These are phyloP conservation scores for Trimorus sp. DNA, from an alignment of 2,888 invertebrate species.

Conservation along the genomic window DNA sequence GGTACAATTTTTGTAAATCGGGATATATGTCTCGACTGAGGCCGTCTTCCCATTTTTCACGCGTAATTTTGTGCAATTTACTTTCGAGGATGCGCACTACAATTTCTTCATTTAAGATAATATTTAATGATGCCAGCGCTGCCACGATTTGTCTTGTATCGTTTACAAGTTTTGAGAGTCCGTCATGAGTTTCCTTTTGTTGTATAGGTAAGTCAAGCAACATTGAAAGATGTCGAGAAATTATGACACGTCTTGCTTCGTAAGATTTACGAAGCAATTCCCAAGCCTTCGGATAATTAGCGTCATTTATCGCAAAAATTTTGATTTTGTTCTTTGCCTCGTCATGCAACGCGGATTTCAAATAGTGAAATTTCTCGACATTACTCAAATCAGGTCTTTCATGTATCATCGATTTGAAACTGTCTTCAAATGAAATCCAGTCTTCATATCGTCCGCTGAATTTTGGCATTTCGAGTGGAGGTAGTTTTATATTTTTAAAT, in stretches of 20 bases:
- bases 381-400: conserved; percentile 27
- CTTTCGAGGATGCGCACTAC: conserved; percentile 57
- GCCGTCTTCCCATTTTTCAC: conserved; percentile 57
- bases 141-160: conserved; percentile 62
- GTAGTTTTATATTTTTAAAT: conserved; percentile 35
- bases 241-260: conserved; percentile 50
- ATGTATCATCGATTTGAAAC: conserved; percentile 40
- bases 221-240: conserved; percentile 49
- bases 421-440: conserved; percentile 62
- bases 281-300: conserved; percentile 56
- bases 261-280: conserved; percentile 53
- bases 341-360: conserved; percentile 51
- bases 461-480: conserved; percentile 37
- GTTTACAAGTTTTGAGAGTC: conserved; percentile 53
- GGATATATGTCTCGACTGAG: conserved; percentile 36
- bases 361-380: conserved; percentile 54
- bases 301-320: conserved; percentile 29
- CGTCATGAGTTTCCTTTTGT: conserved; percentile 34
- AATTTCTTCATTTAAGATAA: conserved; percentile 57
- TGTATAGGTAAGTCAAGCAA: conserved; percentile 43
- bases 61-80: conserved; percentile 61
- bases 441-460: conserved; percentile 54
- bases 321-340: conserved; percentile 48
- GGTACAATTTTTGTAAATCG: conserved; percentile 30
- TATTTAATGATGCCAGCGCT: conserved; percentile 49